Evolutionary conservation across 2,113 vertebrate genomes (phyloP).

Genomic region (Zosterops japonicus): DNA sequence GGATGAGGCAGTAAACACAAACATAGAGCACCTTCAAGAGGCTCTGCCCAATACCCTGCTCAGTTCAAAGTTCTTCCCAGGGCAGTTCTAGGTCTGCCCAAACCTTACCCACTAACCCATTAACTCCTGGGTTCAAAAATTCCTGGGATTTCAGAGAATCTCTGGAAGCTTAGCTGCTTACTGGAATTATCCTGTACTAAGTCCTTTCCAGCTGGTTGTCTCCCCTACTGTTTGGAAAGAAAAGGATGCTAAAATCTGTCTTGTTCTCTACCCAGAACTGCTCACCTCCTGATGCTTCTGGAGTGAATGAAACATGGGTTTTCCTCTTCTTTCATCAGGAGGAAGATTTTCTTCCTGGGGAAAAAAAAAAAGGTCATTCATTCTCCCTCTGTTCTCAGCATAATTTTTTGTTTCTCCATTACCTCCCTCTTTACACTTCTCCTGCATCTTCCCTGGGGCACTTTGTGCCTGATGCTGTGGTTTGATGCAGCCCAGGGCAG

Average conservation of each 20-base stretch:
- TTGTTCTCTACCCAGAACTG: neutral
- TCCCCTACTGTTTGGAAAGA: neutral
- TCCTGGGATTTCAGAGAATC: neutral
- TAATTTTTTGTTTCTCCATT: neutral
- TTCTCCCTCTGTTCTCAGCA: neutral
- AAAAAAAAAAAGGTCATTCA: neutral
- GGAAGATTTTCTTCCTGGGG: neutral
- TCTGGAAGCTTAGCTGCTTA: neutral
- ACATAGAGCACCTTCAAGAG: neutral
- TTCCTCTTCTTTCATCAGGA: neutral
- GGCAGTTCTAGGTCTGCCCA: neutral
- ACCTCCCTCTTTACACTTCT: neutral
- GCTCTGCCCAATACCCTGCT: neutral
- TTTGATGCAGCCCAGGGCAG: neutral
- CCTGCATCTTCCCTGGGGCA: neutral
- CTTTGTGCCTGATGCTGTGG: neutral
- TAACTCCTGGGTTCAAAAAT: neutral
- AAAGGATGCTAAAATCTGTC: neutral
- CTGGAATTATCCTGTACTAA: neutral
- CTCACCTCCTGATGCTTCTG: neutral
- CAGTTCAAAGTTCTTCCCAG: neutral
- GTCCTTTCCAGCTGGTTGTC: neutral
- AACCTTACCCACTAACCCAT: neutral
- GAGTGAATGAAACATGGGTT: neutral
- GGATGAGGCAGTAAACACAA: neutral